Evolutionary conservation across 2,113 vertebrate genomes (phyloP).

Genomic region (Lepus americanus): DNA sequence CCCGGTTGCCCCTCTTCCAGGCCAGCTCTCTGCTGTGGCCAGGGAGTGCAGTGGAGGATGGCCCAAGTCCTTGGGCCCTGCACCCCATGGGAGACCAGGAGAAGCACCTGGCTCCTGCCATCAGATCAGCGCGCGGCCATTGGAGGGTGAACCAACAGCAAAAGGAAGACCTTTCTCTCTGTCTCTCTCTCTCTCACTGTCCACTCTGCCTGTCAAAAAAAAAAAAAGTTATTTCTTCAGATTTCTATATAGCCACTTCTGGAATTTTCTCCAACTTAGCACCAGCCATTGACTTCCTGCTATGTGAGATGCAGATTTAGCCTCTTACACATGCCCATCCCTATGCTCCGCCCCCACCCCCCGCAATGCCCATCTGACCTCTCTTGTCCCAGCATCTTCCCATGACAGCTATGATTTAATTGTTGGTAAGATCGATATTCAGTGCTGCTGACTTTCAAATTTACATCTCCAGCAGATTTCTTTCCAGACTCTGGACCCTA

Average conservation of each 20-base stretch:
- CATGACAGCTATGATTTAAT: background rate
- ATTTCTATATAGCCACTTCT: background rate
- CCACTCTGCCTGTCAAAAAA: no score
- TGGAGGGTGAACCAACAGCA: no score
- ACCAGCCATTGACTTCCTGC: background rate
- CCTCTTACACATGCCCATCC: background rate
- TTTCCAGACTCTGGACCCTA: background rate
- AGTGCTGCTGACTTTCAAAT: background rate
- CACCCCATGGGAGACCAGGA: no score
- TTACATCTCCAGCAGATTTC: background rate
- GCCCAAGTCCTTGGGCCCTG: no score
- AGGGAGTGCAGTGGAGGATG: no score
- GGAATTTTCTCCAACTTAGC: background rate
- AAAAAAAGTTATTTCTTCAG: background rate
- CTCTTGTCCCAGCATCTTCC: background rate
- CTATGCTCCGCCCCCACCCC: background rate
- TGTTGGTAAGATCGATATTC: constrained; percentile 38
- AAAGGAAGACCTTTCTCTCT: no score
- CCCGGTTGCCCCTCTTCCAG: no score
- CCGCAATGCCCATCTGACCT: no score
- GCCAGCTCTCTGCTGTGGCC: no score
- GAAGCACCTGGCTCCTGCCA: no score
- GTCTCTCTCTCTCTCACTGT: no score
- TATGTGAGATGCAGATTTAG: background rate
- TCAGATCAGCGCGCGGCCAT: no score